Conservation (phyloP, 1,140 invertebrate species). For the Drosophila pruinosa region DNA sequence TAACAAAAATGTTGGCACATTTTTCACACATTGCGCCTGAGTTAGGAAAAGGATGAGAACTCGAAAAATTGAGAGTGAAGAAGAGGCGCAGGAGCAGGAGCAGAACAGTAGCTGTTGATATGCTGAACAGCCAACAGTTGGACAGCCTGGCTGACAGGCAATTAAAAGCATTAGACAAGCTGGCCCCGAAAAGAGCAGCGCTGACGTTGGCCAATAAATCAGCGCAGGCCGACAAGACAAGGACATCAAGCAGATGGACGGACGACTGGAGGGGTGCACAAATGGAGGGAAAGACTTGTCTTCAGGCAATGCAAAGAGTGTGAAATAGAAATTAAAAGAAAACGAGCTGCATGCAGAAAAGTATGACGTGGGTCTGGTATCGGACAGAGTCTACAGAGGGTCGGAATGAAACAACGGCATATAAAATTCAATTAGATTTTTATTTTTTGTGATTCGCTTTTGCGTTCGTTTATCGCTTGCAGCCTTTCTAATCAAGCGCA, state of each 20-base stretch:
- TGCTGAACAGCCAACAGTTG: constrained; percentile 35
- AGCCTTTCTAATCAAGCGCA: constrained; percentile 77
- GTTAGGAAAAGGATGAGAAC: not conserved
- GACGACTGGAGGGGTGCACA: not conserved
- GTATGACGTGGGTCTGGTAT: not conserved
- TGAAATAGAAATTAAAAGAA: constrained; percentile 35
- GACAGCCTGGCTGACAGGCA: constrained; percentile 60
- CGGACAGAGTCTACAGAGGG: not conserved
- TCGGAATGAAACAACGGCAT: constrained; percentile 38
- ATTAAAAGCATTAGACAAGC: constrained; percentile 65
- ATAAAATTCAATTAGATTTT: constrained; percentile 79
- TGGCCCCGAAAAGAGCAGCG: constrained; percentile 47
- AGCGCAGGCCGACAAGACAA: constrained; percentile 52
- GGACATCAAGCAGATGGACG: constrained; percentile 43
- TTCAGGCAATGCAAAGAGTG: constrained; percentile 41
- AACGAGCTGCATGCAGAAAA: constrained; percentile 12
- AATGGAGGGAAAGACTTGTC: constrained; percentile 23
- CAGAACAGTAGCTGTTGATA: constrained; percentile 8
- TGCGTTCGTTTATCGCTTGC: constrained; percentile 60
- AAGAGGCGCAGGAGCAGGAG: not conserved
- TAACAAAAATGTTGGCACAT: constrained; percentile 39
- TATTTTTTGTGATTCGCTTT: constrained; percentile 37
- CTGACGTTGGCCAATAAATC: constrained; percentile 64
- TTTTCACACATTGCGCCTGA: constrained; percentile 34
- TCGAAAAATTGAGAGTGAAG: not conserved